Evolutionary conservation across 2,113 vertebrate species (phyloP), one percentile per base, ranked within the genome.

Genomic region (Barnardius zonarius): DNA sequence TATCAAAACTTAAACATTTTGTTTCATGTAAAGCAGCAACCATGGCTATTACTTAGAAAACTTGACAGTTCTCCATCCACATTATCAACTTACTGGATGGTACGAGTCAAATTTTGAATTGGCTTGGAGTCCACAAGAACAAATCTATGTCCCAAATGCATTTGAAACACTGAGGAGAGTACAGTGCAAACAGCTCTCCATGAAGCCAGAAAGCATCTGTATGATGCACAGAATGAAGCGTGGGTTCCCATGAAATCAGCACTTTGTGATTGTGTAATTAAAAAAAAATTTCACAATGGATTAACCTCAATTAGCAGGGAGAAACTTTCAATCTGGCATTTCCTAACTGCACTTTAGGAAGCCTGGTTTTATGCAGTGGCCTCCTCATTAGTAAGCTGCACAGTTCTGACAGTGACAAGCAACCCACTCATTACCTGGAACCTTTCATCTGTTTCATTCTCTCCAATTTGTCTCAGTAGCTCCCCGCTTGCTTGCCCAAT

Each of bases 401-500:
- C 18, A 44, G n/a, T 48, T 76, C 44, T 82, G 59, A 61, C 23
- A 48, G 62, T 33, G 62, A 69, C 37, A 52, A 67, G 55, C 33
- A 74, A 28, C 2, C 6, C 39, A 9, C 31, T 80, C 69, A 33
- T 96, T 96, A 99, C 99, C 98, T 99, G 99, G 97, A 99, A 99
- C 83, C 99, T 98, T 95, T 99, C 99, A 80, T 99, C 99, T 0
- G 99, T 99, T 97, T 99, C 99, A 52, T 98, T 99, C 97, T 99
- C 99, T 90, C 99, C 99, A n/a, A 99, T 99, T 92, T 99, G 99
- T 62, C 99, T 98, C 80, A 99, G 98, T 16, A 99, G 98, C 92
- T 99, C 99, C 69, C 99, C 99, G 0, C 99, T 99, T 91, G 99
- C 99, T 96, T 99, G 99, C 17, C 99, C 99, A 41, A 99, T 99